Percentiles rank a stretch among this genome's conserved stretches.
These are phyloP conservation scores for Agriotes lineatus DNA, from an alignment of 2,888 invertebrate genomes.

Conservation along the genomic window DNA sequence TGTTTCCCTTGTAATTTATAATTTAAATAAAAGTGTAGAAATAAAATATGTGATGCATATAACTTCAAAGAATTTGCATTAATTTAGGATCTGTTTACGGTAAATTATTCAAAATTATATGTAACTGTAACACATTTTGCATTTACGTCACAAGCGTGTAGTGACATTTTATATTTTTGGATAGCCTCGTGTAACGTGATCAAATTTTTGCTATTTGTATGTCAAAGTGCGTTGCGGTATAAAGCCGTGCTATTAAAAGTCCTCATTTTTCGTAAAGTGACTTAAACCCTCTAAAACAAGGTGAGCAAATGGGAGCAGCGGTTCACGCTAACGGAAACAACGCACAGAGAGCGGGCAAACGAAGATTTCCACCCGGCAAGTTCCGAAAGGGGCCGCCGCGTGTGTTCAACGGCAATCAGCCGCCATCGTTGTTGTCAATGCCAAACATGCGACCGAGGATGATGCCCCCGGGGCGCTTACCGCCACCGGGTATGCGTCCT, in stretches of 20 bases:
- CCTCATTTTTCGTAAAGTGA: neutral
- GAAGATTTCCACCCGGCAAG: conserved; percentile 41
- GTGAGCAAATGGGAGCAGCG: conserved; percentile 48
- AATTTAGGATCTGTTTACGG: too few relatives aligned
- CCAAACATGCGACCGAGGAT: conserved; percentile 56
- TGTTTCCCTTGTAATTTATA: too few relatives aligned
- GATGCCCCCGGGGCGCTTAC: conserved; percentile 50
- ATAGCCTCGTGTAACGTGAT: too few relatives aligned
- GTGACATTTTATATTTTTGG: too few relatives aligned
- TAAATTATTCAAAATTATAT: too few relatives aligned
- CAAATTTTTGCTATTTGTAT: neutral
- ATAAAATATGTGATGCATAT: too few relatives aligned
- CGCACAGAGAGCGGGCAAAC: conserved; percentile 43
- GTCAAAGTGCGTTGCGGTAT: neutral
- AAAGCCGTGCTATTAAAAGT: neutral
- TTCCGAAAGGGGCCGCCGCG: conserved; percentile 49
- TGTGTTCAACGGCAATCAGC: conserved; percentile 50
- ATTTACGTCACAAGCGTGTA: too few relatives aligned
- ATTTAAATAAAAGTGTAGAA: too few relatives aligned
- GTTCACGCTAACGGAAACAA: conserved; percentile 40
- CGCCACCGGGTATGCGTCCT: conserved; percentile 57
- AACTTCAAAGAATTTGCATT: too few relatives aligned
- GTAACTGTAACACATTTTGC: too few relatives aligned
- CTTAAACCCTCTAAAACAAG: neutral
- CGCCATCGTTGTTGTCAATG: conserved; percentile 47